Conservation (phyloP, 2,888 invertebrate genomes). For the Calameuta pallipes region DNA sequence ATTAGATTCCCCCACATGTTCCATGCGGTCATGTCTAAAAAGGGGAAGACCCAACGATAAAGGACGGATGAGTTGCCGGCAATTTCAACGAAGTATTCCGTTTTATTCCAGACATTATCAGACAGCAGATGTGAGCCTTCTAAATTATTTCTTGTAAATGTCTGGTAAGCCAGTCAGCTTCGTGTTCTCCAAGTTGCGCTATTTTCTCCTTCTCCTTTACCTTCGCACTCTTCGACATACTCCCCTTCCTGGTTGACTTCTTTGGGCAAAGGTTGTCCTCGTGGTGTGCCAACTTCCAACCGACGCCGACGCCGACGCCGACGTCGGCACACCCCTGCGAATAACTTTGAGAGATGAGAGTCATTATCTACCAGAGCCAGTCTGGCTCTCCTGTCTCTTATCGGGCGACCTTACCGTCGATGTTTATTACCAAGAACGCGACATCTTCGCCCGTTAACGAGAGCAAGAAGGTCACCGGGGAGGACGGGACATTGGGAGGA, state of each 20-base stretch:
- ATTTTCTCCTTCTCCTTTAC: not conserved
- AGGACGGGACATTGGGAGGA: not conserved
- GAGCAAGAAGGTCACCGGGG: not conserved
- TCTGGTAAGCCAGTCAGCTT: constrained; percentile 10
- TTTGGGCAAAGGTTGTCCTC: not conserved
- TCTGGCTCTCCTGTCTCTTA: not conserved
- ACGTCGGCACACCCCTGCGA: not conserved
- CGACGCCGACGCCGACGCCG: not conserved
- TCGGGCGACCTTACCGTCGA: not conserved
- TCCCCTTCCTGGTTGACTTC: not conserved
- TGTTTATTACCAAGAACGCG: not conserved
- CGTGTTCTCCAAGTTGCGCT: not conserved
- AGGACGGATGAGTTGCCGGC: not conserved
- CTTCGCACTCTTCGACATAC: not conserved
- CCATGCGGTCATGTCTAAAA: not conserved
- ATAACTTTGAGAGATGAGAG: constrained; percentile 19
- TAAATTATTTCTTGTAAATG: constrained; percentile 18
- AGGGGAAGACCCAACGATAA: not conserved
- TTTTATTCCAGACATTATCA: not conserved
- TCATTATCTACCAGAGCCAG: constrained; percentile 6
- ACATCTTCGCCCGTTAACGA: not conserved
- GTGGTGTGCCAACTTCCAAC: not conserved
- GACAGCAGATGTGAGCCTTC: not conserved
- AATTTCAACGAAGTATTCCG: not conserved
- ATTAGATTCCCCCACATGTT: not conserved